Percentiles rank a stretch among this genome's conserved stretches.
Conservation (phyloP, 2,888 invertebrate species). For the Phragmatobia fuliginosa region DNA sequence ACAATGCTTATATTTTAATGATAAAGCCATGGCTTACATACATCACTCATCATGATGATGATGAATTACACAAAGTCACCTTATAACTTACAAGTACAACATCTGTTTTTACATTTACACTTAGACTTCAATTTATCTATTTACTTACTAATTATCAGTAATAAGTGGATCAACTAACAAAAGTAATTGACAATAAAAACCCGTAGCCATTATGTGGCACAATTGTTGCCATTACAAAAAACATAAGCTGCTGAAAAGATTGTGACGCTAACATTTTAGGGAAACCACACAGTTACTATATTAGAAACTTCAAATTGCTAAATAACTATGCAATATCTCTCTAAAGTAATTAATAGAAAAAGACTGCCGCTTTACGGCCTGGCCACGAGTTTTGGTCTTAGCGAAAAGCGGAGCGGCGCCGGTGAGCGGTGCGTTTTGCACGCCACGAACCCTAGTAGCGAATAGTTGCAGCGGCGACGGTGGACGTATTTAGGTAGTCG, state of each 20-base stretch:
- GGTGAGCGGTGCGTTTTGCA: no score
- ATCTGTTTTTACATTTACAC: not conserved
- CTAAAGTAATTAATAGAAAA: no score
- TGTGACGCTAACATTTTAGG: not conserved
- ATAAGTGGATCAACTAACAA: not conserved
- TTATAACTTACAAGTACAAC: no score
- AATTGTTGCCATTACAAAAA: not conserved
- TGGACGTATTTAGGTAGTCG: no score
- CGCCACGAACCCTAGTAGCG: no score
- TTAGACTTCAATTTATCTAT: not conserved
- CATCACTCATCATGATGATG: not conserved
- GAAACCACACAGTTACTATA: not conserved
- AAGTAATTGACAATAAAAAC: not conserved
- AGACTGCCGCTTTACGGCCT: no score
- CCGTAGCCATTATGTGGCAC: not conserved
- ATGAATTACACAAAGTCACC: not conserved
- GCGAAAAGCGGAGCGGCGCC: no score
- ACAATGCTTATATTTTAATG: no score
- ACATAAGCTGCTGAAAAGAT: not conserved
- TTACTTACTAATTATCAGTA: not conserved
- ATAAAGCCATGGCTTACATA: not conserved
- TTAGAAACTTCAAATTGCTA: no score
- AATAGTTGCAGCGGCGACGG: no score
- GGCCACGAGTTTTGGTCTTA: no score
- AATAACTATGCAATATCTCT: no score